Evolutionary conservation across 2,888 invertebrate genomes (phyloP).

Genomic region (Lottia gigantea): DNA sequence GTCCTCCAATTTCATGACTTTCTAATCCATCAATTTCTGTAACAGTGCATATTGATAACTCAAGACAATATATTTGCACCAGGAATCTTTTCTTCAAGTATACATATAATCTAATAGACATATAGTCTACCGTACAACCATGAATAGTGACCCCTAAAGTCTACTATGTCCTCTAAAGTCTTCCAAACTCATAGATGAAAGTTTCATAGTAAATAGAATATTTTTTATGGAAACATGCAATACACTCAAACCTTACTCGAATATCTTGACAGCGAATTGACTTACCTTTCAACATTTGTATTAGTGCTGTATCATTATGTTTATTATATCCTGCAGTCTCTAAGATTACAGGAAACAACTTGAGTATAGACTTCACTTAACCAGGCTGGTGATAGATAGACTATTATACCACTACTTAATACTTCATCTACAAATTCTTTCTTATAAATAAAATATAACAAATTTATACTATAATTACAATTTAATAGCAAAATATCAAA

Average conservation of each 20-base stretch:
- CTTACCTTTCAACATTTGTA: slow-evolving; percentile 81
- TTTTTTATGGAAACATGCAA: too few relatives aligned
- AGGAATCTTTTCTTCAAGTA: too few relatives aligned
- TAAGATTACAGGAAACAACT: slow-evolving; percentile 81
- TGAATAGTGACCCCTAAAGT: too few relatives aligned
- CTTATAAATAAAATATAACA: slow-evolving; percentile 67
- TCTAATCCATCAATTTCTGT: slow-evolving; percentile 75
- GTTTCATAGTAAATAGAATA: too few relatives aligned
- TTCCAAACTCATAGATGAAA: too few relatives aligned
- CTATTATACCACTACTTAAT: slow-evolving; percentile 89
- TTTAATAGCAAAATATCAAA: not conserved
- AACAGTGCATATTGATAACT: slow-evolving; percentile 11
- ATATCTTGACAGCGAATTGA: too few relatives aligned
- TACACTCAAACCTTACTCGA: too few relatives aligned
- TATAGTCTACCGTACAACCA: not conserved
- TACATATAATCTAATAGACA: too few relatives aligned
- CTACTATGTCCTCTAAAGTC: too few relatives aligned
- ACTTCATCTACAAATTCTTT: slow-evolving; percentile 92
- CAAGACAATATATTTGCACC: too few relatives aligned
- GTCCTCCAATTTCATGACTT: slow-evolving; percentile 75
- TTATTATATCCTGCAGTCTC: slow-evolving; percentile 74
- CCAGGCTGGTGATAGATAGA: slow-evolving; percentile 94
- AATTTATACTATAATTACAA: slow-evolving; percentile 15
- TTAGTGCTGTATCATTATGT: slow-evolving; percentile 75
- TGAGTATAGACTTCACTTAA: slow-evolving; percentile 91